Evolutionary conservation across 2,797 vertebrate species (phyloP).

Genomic region (Sciaenops ocellatus): DNA sequence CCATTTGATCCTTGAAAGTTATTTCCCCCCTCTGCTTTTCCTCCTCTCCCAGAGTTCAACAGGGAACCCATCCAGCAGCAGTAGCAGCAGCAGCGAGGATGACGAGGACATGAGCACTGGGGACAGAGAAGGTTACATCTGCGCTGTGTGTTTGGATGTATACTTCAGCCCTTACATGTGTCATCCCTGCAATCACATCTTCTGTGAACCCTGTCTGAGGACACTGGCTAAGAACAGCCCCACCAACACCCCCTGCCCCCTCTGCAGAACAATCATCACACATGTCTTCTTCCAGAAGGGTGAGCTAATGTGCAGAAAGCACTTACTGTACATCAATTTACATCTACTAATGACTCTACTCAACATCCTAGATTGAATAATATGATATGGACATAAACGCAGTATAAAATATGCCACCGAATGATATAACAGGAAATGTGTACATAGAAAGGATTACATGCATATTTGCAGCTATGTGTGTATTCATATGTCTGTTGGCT

Average conservation of each 20-base stretch:
- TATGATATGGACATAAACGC: background rate
- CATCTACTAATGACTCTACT: background rate
- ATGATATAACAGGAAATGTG: background rate
- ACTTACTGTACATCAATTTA: slow-evolving; percentile 16
- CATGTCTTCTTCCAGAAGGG: slow-evolving; percentile 96
- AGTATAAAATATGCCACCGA: background rate
- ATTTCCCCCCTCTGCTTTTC: background rate
- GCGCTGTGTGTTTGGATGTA: slow-evolving; percentile 95
- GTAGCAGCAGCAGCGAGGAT: slow-evolving; percentile 83
- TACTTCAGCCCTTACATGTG: slow-evolving; percentile 98
- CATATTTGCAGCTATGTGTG: slow-evolving; percentile 18
- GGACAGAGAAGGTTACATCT: slow-evolving; percentile 92
- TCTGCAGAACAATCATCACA: slow-evolving; percentile 93
- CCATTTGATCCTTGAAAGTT: background rate
- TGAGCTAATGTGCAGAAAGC: slow-evolving; percentile 70
- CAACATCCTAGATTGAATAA: background rate
- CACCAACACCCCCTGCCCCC: slow-evolving; percentile 92
- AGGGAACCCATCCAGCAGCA: slow-evolving; percentile 82
- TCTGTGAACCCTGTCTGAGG: slow-evolving; percentile 96
- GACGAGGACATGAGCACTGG: slow-evolving; percentile 72
- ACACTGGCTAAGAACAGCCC: slow-evolving; percentile 95
- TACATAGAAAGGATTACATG: background rate
- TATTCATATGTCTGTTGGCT: slow-evolving; percentile 36
- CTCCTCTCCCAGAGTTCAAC: slow-evolving; percentile 83
- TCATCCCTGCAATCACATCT: slow-evolving; percentile 94